Percentiles rank a stretch among this genome's conserved stretches.
These are phyloP conservation scores for Drepanosiphum platanoidis DNA, from an alignment of 2,888 invertebrate species.

Conservation along the genomic window DNA sequence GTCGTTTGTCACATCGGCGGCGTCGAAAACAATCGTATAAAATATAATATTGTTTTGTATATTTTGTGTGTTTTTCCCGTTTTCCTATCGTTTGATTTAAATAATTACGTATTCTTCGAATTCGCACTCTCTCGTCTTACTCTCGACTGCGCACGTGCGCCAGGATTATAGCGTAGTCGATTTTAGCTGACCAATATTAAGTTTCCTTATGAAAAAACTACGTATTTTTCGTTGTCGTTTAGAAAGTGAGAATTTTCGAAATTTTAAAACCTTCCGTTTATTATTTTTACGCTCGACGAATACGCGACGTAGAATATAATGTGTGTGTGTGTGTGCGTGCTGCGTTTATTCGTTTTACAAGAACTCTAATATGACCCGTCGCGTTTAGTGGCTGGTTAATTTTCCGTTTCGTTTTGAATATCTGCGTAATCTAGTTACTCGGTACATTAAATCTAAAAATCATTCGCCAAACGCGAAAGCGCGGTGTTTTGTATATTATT, in stretches of 20 bases:
- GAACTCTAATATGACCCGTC: not conserved
- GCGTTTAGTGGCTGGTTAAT: not conserved
- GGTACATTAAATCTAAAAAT: constrained; percentile 12
- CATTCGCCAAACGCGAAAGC: not conserved
- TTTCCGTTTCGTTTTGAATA: not conserved
- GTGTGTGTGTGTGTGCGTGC: not conserved
- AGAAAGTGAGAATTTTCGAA: not conserved
- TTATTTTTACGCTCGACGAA: not conserved
- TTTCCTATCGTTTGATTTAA: too few species aligned
- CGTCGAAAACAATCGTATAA: too few species aligned
- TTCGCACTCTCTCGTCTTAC: too few species aligned
- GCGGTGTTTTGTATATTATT: not conserved
- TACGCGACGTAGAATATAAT: not conserved
- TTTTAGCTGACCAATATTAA: too few species aligned
- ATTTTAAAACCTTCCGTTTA: not conserved
- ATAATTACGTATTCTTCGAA: too few species aligned
- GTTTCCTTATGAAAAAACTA: too few species aligned
- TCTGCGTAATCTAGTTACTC: not conserved
- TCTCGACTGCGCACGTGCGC: too few species aligned
- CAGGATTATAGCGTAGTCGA: too few species aligned
- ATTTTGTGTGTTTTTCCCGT: too few species aligned
- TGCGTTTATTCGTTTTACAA: not conserved
- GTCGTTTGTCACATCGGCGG: too few species aligned
- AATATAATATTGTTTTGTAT: too few species aligned
- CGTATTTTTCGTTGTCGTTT: not conserved